Conservation (phyloP, 1,140 invertebrate species). For the Lepidurus apus region DNA sequence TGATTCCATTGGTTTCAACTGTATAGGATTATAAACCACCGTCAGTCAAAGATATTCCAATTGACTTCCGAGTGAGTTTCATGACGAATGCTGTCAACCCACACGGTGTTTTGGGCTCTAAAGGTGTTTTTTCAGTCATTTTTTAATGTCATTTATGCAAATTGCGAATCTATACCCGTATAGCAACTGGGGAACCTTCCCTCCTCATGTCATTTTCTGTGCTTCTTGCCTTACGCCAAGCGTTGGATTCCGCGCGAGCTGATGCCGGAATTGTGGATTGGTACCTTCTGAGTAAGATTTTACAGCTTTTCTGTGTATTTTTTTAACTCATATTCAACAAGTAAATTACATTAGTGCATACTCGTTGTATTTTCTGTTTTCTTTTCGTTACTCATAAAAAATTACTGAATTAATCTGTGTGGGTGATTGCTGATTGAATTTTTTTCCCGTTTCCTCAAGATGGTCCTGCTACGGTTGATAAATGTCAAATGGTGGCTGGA, state of each 20-base stretch:
- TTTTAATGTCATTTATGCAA: background rate
- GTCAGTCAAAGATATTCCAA: slow-evolving; percentile 74
- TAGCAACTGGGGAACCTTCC: slow-evolving; percentile 57
- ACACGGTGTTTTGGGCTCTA: slow-evolving; percentile 67
- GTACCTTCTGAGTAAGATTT: slow-evolving; percentile 43
- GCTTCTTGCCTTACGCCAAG: slow-evolving; percentile 51
- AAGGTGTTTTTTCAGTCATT: slow-evolving; percentile 51
- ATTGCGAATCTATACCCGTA: slow-evolving; percentile 31
- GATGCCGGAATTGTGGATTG: slow-evolving; percentile 46
- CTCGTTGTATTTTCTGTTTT: too few species aligned
- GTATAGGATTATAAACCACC: slow-evolving; percentile 70
- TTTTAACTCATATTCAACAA: background rate
- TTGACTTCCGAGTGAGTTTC: slow-evolving; percentile 72
- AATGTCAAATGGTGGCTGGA: background rate
- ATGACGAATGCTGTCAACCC: slow-evolving; percentile 62
- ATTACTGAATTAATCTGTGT: too few species aligned
- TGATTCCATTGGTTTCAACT: slow-evolving; percentile 11
- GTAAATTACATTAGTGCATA: background rate
- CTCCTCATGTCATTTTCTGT: slow-evolving; percentile 49
- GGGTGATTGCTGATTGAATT: background rate
- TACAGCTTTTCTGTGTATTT: background rate
- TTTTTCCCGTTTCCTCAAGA: background rate
- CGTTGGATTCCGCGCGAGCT: slow-evolving; percentile 45
- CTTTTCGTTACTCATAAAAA: too few species aligned
- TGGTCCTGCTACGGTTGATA: background rate